Percentiles rank a stretch among this genome's conserved stretches.
Evolutionary conservation across 2,113 vertebrate genomes (phyloP).

Genomic region (Colius striatus): DNA sequence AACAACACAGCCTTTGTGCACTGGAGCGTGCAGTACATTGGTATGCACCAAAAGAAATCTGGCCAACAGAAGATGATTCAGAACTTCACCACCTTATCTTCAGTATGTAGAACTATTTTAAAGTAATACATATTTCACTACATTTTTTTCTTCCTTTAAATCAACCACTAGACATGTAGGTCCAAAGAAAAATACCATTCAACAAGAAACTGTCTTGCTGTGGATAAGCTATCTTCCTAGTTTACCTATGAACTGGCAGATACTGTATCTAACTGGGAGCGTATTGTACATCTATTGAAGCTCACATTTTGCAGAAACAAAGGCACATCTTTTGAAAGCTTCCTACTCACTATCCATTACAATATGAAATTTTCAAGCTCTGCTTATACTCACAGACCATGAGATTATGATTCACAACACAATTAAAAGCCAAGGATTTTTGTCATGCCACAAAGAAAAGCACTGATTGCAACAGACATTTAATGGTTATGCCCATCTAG

Average conservation of each 20-base stretch:
- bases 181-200: neutral
- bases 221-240: neutral
- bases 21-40: neutral
- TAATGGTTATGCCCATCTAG: neutral
- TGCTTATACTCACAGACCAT: slow-evolving; percentile 2
- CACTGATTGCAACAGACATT: neutral
- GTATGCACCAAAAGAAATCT: accelerated
- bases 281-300: neutral
- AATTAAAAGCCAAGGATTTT: slow-evolving; percentile 4
- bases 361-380: neutral
- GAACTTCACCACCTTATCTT: neutral
- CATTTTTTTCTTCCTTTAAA: neutral
- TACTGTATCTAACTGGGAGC: neutral
- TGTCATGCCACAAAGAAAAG: slow-evolving; percentile 2
- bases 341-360: neutral
- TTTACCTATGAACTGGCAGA: neutral
- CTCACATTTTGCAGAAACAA: neutral
- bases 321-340: neutral
- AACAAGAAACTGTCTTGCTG: neutral
- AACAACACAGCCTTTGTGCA: neutral
- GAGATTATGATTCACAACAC: slow-evolving; percentile 18
- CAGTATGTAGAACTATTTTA: neutral
- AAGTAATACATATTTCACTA: neutral
- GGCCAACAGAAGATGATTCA: neutral
- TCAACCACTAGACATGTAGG: neutral